A percentile compares a stretch with the other conserved stretches of the same genome.
Conservation (phyloP, 2,888 invertebrate species). For the Chelonus formosanus region DNA sequence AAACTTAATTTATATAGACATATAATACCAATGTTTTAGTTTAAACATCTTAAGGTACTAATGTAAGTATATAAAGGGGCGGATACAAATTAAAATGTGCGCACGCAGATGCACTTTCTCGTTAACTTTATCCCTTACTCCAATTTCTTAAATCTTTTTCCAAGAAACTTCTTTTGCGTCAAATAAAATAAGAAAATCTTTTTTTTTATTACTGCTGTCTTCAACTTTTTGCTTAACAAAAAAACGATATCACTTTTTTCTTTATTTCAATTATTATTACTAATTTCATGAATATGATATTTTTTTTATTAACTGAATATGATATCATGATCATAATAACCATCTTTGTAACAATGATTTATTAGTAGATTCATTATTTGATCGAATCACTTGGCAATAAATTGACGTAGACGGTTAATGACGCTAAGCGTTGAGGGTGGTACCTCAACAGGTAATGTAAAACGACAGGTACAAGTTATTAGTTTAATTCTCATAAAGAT, state of each 20-base stretch:
- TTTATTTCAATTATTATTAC: no score
- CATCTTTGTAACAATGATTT: slow-evolving; percentile 4
- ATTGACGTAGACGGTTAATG: slow-evolving; percentile 23
- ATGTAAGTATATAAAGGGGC: slow-evolving; percentile 35
- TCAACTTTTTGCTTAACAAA: no score
- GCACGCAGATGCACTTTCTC: background rate
- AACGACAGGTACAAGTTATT: background rate
- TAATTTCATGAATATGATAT: no score
- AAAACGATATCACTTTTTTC: background rate
- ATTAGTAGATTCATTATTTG: slow-evolving; percentile 2
- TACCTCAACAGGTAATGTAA: slow-evolving; percentile 14
- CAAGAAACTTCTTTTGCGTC: no score
- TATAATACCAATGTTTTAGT: slow-evolving; percentile 32
- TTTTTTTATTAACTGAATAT: no score
- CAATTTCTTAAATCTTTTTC: background rate
- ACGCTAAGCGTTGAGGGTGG: slow-evolving; percentile 15
- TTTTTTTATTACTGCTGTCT: no score
- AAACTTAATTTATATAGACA: background rate
- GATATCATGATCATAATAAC: background rate
- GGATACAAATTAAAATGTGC: slow-evolving; percentile 13
- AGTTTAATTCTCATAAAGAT: background rate
- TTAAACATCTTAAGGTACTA: slow-evolving; percentile 33
- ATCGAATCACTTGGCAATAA: slow-evolving; percentile 18
- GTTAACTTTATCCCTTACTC: background rate
- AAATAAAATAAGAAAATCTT: no score